These are phyloP conservation scores for Podiceps cristatus DNA, from an alignment of 2,113 vertebrate species.

Conservation along the genomic window DNA sequence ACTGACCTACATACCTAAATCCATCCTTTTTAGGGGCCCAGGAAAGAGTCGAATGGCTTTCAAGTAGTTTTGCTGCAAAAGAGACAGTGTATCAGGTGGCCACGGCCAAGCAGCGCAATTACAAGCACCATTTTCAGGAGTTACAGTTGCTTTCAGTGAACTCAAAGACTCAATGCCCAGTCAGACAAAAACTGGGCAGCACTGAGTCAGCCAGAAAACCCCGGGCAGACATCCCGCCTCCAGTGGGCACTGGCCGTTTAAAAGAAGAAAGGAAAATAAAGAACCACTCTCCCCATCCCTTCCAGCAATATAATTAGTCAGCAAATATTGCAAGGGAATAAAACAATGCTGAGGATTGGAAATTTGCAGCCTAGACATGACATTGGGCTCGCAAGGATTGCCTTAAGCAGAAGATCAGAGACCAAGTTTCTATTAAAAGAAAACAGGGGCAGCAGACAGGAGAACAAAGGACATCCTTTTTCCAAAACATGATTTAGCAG, in stretches of 20 bases:
- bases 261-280: background rate
- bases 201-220: background rate
- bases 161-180: too few relatives aligned
- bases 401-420: background rate
- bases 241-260: rapidly evolving
- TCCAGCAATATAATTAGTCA: background rate
- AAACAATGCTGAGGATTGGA: background rate
- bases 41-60: constrained; percentile 80
- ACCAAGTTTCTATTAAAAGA: background rate
- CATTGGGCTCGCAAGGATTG: background rate
- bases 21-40: constrained; percentile 78
- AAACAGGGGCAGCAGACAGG: background rate
- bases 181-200: background rate
- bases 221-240: background rate
- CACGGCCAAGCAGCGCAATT: rapidly evolving
- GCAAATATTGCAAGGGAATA: background rate
- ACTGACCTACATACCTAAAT: constrained; percentile 68
- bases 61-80: constrained; percentile 73
- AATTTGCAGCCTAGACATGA: rapidly evolving
- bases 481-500: background rate
- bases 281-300: background rate
- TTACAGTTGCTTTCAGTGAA: background rate
- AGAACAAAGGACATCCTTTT: background rate
- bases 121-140: background rate
- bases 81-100: background rate